Evolutionary conservation across 2,888 invertebrate species (phyloP).

Genomic region (Athalia rosae): DNA sequence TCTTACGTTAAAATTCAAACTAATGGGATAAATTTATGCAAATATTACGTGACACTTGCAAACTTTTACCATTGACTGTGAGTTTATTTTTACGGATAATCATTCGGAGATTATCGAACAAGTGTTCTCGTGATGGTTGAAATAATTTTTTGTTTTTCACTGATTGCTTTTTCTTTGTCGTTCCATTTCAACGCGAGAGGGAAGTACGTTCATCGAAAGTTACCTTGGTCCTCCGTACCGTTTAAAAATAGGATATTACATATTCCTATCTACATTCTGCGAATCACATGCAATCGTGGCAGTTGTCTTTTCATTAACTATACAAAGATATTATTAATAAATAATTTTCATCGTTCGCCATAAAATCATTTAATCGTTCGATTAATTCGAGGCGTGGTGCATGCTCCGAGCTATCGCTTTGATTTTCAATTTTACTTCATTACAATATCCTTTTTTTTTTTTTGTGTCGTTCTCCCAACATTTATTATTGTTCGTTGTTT

Average conservation of each 20-base stretch:
- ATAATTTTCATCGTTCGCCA: not conserved
- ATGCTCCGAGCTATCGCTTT: not conserved
- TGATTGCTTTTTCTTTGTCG: not conserved
- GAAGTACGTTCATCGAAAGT: constrained; percentile 39
- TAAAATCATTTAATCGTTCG: constrained; percentile 4
- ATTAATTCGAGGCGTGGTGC: constrained; percentile 1
- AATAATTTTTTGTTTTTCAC: no score
- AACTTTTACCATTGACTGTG: no score
- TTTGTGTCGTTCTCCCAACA: not conserved
- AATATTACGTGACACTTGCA: no score
- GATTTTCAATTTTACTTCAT: not conserved
- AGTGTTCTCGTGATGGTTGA: no score
- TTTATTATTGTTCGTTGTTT: not conserved
- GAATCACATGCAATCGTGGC: constrained; percentile 45
- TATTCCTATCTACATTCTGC: constrained; percentile 33
- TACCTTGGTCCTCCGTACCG: constrained; percentile 48
- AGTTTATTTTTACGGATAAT: no score
- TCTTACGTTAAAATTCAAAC: not conserved
- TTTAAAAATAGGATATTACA: constrained; percentile 43
- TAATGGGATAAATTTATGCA: no score
- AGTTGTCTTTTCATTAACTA: constrained; percentile 45
- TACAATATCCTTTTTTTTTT: not conserved
- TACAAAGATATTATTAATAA: constrained; percentile 38
- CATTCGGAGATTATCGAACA: no score
- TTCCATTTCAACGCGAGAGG: constrained; percentile 40